Conservation (phyloP, 2,888 invertebrate genomes). For the Ophion ventricosus region DNA sequence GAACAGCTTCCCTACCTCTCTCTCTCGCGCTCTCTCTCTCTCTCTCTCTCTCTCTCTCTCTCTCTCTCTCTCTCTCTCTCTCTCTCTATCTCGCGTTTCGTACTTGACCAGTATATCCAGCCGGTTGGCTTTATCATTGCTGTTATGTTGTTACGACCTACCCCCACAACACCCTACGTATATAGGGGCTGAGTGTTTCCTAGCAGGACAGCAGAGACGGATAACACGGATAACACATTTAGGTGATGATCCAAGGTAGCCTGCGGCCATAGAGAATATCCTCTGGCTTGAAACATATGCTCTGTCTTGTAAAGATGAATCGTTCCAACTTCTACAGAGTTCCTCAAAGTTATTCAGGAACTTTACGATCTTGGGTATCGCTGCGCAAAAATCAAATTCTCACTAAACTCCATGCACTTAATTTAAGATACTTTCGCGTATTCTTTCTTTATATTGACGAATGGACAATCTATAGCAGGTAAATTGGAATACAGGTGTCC, state of each 20-base stretch:
- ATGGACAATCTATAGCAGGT: too few relatives aligned
- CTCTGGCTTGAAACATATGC: slow-evolving; percentile 8
- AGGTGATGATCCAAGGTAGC: slow-evolving; percentile 47
- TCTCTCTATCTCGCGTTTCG: slow-evolving; percentile 21
- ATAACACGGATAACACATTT: slow-evolving; percentile 56
- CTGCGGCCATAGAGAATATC: slow-evolving; percentile 16
- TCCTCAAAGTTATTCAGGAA: neutral
- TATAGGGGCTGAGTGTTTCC: neutral
- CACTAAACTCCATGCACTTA: neutral
- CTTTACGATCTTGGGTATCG: neutral
- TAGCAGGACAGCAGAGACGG: slow-evolving; percentile 23
- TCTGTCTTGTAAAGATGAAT: slow-evolving; percentile 21
- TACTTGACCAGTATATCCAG: slow-evolving; percentile 16
- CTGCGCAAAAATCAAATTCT: too few relatives aligned
- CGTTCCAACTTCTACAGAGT: slow-evolving; percentile 17
- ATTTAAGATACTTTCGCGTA: neutral
- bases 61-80: neutral
- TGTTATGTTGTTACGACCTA: slow-evolving; percentile 29
- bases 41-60: neutral
- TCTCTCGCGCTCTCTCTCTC: neutral
- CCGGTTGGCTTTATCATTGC: slow-evolving; percentile 51
- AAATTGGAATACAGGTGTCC: too few relatives aligned
- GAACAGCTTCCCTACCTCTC: neutral
- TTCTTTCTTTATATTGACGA: neutral
- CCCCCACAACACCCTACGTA: neutral